Base-by-base conservation (phyloP, 1,140 invertebrate genomes). In the Telenomus remus region DNA sequence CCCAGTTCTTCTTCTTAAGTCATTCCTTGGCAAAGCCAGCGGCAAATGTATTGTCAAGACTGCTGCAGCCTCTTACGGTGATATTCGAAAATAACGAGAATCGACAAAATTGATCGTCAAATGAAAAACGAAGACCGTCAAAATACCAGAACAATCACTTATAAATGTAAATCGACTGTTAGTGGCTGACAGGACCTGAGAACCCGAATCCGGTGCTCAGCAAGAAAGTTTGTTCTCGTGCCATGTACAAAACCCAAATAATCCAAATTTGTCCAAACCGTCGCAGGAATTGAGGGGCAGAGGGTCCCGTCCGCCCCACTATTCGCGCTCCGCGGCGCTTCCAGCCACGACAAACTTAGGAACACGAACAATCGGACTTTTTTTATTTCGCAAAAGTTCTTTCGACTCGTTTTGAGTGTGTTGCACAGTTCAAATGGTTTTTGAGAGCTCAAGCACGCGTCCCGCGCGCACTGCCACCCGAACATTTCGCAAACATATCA, bases 401-500 rank as follows among this genome's bases (percentile, higher is more conserved):
- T 27, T 27, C 19, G 19, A 33, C 42, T 44, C 43, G 54, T 69
- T 55, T 59, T 64, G 61, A 42, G 51, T 53, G 50, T 42, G 72
- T 43, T 47, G 43, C 46, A 39, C 44, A 15, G 39, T 54, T 44
- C 63, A 53, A 51, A 12, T 19, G 49, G 48, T 54, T 61, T 53
- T 48, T 19, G 34, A 57, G 60, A n/a, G 60, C 53, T 48, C 55
- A 13, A 16, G 35, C 46, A 55, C 56, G 50, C 60, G 37, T 19
- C 15, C 39, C 11, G 47, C 56, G 51, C 65, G 60, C 55, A 61
- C 54, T 6, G 19, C 19, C 19, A 27, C 37, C 9, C 37, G 37
- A 39, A 39, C n/a, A 39, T 39, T 39, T 39, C 37, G 37, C 37
- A 60, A 56, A 76, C 74, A 71, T 76, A 76, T 76, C 74, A 66